Evolutionary conservation across 2,113 vertebrate species (phyloP).

Genomic region (Bostrychus sinensis): DNA sequence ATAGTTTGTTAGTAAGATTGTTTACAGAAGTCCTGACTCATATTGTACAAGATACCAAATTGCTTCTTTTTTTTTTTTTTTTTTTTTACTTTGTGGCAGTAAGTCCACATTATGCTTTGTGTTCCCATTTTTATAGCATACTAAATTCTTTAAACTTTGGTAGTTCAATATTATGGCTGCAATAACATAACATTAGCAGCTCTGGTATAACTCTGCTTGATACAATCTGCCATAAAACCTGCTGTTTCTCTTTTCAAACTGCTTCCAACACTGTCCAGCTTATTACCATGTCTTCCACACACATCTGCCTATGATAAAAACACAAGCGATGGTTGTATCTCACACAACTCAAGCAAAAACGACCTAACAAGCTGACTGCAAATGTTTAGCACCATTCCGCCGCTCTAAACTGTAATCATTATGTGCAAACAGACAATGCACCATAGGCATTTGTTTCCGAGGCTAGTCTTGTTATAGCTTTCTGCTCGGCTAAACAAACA

Average conservation of each 20-base stretch:
- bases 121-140: too few species aligned
- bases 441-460: slow-evolving; percentile 14
- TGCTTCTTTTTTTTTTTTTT: too few species aligned
- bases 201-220: slow-evolving; percentile 2
- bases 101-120: too few species aligned
- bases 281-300: not conserved
- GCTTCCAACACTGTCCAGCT: not conserved
- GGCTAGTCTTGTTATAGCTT: slow-evolving; percentile 39
- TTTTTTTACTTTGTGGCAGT: too few species aligned
- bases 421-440: not conserved
- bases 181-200: not conserved
- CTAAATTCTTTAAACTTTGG: too few species aligned
- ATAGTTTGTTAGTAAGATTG: too few species aligned
- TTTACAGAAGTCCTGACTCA: too few species aligned
- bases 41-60: too few species aligned
- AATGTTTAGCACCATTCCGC: not conserved
- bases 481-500: slow-evolving; percentile 39
- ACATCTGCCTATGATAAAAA: not conserved
- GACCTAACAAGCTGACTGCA: not conserved
- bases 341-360: not conserved
- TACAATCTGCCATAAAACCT: not conserved
- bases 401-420: not conserved
- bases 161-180: not conserved
- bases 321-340: not conserved
- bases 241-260: not conserved